Percentiles rank a stretch among this genome's conserved stretches.
Conservation (phyloP, 2,113 vertebrate genomes). For the Bambusicola thoracicus region DNA sequence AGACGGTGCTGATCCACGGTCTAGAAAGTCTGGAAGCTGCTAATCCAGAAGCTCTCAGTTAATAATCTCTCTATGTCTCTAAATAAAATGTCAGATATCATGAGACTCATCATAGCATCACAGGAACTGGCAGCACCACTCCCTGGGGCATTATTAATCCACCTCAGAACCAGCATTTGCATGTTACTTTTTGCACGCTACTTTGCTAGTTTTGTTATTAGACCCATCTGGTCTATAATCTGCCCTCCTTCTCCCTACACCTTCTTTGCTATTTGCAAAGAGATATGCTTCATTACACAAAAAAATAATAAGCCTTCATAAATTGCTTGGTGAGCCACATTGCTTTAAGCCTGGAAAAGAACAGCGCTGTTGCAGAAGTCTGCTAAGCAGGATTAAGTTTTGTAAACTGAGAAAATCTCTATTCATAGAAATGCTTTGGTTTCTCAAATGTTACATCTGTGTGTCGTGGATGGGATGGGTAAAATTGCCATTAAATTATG, state of each 20-base stretch:
- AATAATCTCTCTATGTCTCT: slow-evolving; percentile 16
- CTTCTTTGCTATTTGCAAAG: background rate
- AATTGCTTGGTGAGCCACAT: background rate
- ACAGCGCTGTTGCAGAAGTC: background rate
- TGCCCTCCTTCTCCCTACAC: background rate
- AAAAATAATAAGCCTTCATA: slow-evolving; percentile 32
- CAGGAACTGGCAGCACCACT: background rate
- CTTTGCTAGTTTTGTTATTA: background rate
- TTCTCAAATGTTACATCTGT: background rate
- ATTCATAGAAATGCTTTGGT: background rate
- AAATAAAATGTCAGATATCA: background rate
- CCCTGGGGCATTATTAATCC: background rate
- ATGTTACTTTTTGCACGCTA: background rate
- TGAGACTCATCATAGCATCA: background rate
- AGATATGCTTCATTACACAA: slow-evolving; percentile 1
- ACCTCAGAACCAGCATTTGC: background rate
- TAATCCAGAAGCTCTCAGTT: background rate
- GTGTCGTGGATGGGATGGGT: background rate
- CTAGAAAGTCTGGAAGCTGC: background rate
- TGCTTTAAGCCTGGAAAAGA: background rate
- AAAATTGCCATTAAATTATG: background rate
- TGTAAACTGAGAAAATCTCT: background rate
- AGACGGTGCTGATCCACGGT: background rate
- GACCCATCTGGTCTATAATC: background rate
- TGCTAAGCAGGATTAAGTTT: background rate